Percentiles rank a stretch among this genome's conserved stretches.
Evolutionary conservation across 2,888 invertebrate species (phyloP).

Genomic region (Orchestes rusci): DNA sequence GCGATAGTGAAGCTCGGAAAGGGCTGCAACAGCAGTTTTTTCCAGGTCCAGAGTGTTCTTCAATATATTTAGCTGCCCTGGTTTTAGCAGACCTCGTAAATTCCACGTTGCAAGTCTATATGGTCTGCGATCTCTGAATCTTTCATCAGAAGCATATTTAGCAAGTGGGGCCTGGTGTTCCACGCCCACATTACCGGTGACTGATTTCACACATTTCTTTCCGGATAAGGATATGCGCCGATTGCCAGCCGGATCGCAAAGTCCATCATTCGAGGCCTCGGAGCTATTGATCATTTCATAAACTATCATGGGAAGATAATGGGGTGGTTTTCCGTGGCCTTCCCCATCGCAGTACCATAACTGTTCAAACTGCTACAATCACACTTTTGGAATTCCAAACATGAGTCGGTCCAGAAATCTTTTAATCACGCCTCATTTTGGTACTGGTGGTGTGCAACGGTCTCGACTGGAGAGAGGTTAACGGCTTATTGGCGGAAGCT

Average conservation of each 20-base stretch:
- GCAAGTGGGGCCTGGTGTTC: neutral
- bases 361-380: too few species aligned
- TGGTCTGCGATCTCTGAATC: neutral
- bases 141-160: neutral
- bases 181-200: neutral
- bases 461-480: too few species aligned
- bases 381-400: too few species aligned
- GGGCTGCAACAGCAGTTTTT: neutral
- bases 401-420: too few species aligned
- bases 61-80: neutral
- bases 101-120: neutral
- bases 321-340: too few species aligned
- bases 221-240: slow-evolving; percentile 1
- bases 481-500: too few species aligned
- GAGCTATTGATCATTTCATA: too few species aligned
- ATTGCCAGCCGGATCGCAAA: slow-evolving; percentile 4
- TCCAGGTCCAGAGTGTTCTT: neutral
- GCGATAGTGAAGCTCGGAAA: neutral
- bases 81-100: neutral
- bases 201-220: neutral
- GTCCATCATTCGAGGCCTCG: too few species aligned
- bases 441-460: too few species aligned
- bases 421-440: too few species aligned
- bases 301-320: too few species aligned
- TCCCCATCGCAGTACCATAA: too few species aligned